phyloP scores from a whole-genome alignment of 1,140 invertebrate species.

The Laupala kohalensis region DNA sequence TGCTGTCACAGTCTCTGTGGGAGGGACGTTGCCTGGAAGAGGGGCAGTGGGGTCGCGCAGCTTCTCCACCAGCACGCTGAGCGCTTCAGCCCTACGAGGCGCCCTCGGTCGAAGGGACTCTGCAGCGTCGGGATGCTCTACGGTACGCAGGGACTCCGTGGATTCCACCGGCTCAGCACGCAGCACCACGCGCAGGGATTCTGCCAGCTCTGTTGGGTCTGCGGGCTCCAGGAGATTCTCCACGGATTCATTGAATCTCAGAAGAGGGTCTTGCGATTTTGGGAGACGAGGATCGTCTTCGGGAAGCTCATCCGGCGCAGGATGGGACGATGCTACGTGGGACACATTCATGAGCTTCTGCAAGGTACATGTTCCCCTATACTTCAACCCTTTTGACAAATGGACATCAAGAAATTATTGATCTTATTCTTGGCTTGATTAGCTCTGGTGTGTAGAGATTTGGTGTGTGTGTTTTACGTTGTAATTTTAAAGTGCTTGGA shows the following conservation, averaged over 20 bases:
- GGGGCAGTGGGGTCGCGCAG: conserved; percentile 28
- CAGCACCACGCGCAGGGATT: conserved; percentile 24
- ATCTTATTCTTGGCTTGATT: no score
- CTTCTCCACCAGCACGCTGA: conserved; percentile 10
- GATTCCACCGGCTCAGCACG: neutral
- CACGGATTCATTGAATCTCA: conserved; percentile 46
- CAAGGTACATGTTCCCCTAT: conserved; percentile 2
- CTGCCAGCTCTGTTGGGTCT: conserved; percentile 16
- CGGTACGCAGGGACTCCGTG: conserved; percentile 10
- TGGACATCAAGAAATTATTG: no score
- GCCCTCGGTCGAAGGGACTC: conserved; percentile 21
- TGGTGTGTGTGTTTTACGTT: neutral
- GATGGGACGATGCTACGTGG: conserved; percentile 38
- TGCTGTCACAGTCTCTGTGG: conserved; percentile 34
- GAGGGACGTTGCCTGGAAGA: conserved; percentile 31
- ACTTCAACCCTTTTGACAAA: no score
- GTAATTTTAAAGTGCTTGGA: neutral
- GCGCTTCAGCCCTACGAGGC: no score
- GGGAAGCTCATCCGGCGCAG: conserved; percentile 33
- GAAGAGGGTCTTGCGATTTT: conserved; percentile 53
- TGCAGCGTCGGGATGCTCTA: conserved; percentile 28
- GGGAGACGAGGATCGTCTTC: conserved; percentile 40
- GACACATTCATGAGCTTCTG: conserved; percentile 26
- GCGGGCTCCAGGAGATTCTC: conserved; percentile 34
- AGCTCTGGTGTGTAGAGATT: neutral